Evolutionary conservation across 2,888 invertebrate species (phyloP).

Genomic region (Hirudinaria manillensis): DNA sequence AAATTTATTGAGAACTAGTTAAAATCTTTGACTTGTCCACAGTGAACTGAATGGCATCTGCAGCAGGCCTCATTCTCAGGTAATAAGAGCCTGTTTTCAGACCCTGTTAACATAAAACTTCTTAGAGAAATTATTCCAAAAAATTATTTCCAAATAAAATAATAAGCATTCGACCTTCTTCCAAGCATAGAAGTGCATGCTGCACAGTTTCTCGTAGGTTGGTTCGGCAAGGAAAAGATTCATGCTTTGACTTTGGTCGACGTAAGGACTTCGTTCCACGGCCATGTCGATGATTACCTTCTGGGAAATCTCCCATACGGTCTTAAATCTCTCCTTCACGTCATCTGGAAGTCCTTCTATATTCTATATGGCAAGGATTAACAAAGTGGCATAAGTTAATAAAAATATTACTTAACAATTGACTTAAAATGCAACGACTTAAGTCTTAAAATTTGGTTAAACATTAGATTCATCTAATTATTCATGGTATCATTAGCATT

Average conservation of each 20-base stretch:
- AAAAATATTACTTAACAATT: too few relatives aligned
- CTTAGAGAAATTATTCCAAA: background rate
- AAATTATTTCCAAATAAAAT: background rate
- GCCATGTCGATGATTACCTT: conserved; percentile 90
- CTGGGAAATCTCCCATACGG: conserved; percentile 94
- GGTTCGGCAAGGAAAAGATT: conserved; percentile 95
- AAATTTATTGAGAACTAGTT: too few relatives aligned
- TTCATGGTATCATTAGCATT: background rate
- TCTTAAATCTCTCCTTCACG: conserved; percentile 81
- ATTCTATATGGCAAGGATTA: conserved; percentile 54
- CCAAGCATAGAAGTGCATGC: conserved; percentile 98
- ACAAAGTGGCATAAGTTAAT: background rate
- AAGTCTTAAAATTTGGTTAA: background rate
- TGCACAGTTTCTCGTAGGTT: conserved; percentile 83
- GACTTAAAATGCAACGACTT: too few relatives aligned
- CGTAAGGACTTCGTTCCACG: conserved; percentile 91
- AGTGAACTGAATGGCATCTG: conserved; percentile 92
- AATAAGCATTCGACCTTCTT: conserved; percentile 61
- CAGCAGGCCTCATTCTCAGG: conserved; percentile 88
- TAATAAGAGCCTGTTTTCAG: conserved; percentile 99
- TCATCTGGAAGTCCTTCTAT: conserved; percentile 77
- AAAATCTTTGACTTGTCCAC: conserved; percentile 68
- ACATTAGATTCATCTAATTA: background rate
- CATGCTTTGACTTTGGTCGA: conserved; percentile 96
- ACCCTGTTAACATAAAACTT: conserved; percentile 59